Percentiles rank a stretch among this genome's conserved stretches.
phyloP scores from a whole-genome alignment of 2,888 invertebrate genomes.

The Drosophila cyrtoloma region DNA sequence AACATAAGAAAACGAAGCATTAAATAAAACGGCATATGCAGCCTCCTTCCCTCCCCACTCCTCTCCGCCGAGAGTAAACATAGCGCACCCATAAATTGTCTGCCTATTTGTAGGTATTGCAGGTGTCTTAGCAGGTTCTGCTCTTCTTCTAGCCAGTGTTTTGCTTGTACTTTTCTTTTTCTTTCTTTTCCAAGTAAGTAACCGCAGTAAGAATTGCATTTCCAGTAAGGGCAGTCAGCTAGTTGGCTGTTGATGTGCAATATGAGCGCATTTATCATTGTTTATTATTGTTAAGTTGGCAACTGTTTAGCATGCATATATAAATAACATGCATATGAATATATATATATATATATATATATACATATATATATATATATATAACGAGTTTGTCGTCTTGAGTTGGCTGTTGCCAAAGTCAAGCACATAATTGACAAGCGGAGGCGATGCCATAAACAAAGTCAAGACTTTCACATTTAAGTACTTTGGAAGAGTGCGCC shows the following conservation, averaged over 20 bases:
- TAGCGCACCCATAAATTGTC: conserved; percentile 48
- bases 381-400: conserved; percentile 41
- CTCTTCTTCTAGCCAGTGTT: conserved; percentile 5
- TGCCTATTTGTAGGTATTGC: conserved; percentile 40
- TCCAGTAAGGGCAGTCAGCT: conserved; percentile 35
- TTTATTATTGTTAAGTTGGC: conserved; percentile 56
- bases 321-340: conserved; percentile 3
- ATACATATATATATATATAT: neutral
- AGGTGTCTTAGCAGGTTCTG: conserved; percentile 34
- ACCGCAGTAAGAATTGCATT: conserved; percentile 29
- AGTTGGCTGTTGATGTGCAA: conserved; percentile 57
- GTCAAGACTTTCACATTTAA: conserved; percentile 65
- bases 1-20: conserved; percentile 23
- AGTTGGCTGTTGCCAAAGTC: conserved; percentile 69
- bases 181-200: conserved; percentile 41
- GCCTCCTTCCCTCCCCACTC: conserved; percentile 2
- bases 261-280: conserved; percentile 50
- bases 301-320: conserved; percentile 34
- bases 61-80: conserved; percentile 37
- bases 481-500: conserved; percentile 50
- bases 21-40: conserved; percentile 22
- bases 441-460: conserved; percentile 63
- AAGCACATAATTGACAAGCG: conserved; percentile 72
- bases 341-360: conserved; percentile 10
- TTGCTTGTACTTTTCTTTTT: conserved; percentile 20